Base-by-base conservation (phyloP, 2,888 invertebrate species). In the Miltochrista miniata region DNA sequence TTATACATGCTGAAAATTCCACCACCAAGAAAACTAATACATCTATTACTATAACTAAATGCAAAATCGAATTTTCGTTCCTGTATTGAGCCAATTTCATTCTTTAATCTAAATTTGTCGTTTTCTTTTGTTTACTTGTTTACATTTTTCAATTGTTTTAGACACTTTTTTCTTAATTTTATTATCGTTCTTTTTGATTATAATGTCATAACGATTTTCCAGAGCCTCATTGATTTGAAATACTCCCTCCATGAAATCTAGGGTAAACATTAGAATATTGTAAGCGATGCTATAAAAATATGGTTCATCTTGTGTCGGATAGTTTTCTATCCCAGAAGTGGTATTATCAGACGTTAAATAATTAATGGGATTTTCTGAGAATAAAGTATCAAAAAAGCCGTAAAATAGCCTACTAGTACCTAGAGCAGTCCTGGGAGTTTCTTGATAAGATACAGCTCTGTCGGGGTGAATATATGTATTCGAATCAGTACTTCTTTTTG, bases 181-280 rank as follows among this genome's bases (percentile, higher is more conserved):
- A 34, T 45, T 57, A 45, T 62, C 66, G 45, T 58, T 56, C 31
- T 56, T 70, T 54, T 54, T 58, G 24, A 43, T 44, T 12, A 56
- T 31, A 24, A 54, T 53, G 38, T 48, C 50, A 46, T 74, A 72
- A 24, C 62, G 56, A 29, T 74, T 72, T 31, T 61, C 59, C 31
- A 87, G 56, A 35, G 77, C 79, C 44, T 81, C 70, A 15, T 82
- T 76, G 12, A 83, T 72, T 24, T 80, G 70, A 24, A 84, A 61
- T 4, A 88, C 60, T 14, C 83, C 84, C 51, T 90, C 85, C 1
- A 90, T 73, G 0, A 85, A 50, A 54, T 90, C 87, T 45, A 92
- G 52, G 35, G 74, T 78, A 54, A 81, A 75, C 71, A 85, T 76
- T 4, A 91, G 57, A 51, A 84, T 51, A 36, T 83, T 79, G 53